phyloP scores from a whole-genome alignment of 2,113 vertebrate genomes.

The Lampris megalopsis region DNA sequence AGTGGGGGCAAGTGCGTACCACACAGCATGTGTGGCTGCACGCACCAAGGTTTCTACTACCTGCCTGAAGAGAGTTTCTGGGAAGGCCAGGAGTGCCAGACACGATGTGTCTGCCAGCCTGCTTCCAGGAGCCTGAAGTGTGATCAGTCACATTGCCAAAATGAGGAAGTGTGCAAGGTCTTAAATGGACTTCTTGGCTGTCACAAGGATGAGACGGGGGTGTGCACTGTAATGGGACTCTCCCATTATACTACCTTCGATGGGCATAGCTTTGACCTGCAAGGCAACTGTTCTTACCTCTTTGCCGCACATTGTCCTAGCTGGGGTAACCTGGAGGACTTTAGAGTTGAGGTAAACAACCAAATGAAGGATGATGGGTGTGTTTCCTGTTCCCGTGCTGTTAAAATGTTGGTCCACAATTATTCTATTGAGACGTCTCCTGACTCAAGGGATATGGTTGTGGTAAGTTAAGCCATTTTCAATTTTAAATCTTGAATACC shows the following conservation, averaged over 20 bases:
- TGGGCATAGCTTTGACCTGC: conserved; percentile 45
- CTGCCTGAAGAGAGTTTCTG: conserved; percentile 64
- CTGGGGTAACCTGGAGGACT: conserved; percentile 27
- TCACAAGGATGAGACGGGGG: background rate
- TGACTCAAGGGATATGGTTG: conserved; percentile 30
- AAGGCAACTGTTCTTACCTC: conserved; percentile 57
- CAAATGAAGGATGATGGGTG: conserved; percentile 32
- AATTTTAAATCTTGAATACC: background rate
- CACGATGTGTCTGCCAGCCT: conserved; percentile 56
- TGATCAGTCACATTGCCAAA: conserved; percentile 1
- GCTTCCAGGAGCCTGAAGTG: conserved; percentile 51
- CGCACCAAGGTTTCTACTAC: conserved; percentile 64
- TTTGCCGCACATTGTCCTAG: conserved; percentile 54
- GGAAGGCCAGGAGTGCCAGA: conserved; percentile 47
- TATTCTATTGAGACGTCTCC: conserved; percentile 47
- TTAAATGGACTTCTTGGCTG: conserved; percentile 26
- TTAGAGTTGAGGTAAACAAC: conserved; percentile 55
- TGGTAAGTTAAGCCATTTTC: conserved; percentile 40
- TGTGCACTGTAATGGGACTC: conserved; percentile 45
- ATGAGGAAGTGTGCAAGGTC: conserved; percentile 34
- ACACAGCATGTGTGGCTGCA: conserved; percentile 68
- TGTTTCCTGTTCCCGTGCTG: conserved; percentile 45
- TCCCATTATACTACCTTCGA: conserved; percentile 61
- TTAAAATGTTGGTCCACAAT: conserved; percentile 47
- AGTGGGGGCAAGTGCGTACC: conserved; percentile 54